phyloP scores from a whole-genome alignment of 1,140 invertebrate genomes.

The Rhynchophorus ferrugineus region DNA sequence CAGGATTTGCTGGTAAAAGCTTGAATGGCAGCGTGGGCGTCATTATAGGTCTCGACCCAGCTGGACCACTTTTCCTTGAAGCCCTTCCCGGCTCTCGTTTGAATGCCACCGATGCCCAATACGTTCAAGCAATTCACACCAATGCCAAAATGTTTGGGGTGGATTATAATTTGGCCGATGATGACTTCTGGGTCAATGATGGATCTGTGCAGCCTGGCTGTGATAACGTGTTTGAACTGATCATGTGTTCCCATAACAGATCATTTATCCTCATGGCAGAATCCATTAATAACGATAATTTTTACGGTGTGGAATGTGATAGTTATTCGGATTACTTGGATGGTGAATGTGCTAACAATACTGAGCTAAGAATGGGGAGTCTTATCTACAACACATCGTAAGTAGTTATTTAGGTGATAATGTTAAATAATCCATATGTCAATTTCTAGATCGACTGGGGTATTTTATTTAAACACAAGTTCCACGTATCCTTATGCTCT shows the following conservation, averaged over 20 bases:
- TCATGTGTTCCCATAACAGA: neutral
- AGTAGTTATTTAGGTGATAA: no score
- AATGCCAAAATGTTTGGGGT: conserved; percentile 50
- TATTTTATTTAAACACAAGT: no score
- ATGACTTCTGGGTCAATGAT: conserved; percentile 64
- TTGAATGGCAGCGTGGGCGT: conserved; percentile 34
- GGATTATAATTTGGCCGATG: neutral
- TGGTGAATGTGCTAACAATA: neutral
- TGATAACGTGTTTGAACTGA: conserved; percentile 42
- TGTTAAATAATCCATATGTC: no score
- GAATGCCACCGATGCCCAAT: conserved; percentile 52
- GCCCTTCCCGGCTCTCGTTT: conserved; percentile 45
- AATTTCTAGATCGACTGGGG: no score
- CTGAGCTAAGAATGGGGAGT: neutral
- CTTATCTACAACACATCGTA: neutral
- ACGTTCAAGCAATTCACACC: conserved; percentile 58
- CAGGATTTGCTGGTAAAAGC: conserved; percentile 49
- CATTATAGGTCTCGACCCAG: conserved; percentile 46
- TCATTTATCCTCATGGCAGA: neutral
- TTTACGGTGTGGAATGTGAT: neutral
- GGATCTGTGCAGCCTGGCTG: conserved; percentile 62
- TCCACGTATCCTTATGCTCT: no score
- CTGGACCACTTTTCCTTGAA: conserved; percentile 46
- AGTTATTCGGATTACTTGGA: neutral
- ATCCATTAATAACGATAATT: neutral